Evolutionary conservation across 2,113 vertebrate species (phyloP).

Genomic region (Tricholaema leucomelas): DNA sequence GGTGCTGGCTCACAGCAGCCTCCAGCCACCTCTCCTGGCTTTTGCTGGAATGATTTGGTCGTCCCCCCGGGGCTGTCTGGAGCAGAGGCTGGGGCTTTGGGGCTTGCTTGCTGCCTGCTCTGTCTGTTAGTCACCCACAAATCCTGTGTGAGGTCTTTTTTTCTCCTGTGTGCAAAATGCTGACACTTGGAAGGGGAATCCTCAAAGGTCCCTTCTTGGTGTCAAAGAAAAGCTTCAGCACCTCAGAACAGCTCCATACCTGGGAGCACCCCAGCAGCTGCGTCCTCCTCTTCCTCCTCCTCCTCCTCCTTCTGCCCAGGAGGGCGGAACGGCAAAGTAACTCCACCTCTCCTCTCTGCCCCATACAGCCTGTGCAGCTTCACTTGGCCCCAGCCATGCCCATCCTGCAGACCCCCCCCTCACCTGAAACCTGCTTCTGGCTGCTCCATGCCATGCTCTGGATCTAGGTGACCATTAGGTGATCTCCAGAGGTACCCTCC

Average conservation of each 20-base stretch:
- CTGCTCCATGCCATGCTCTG: background rate
- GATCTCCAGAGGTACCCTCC: too few species aligned
- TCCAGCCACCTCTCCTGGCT: background rate
- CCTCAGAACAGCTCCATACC: background rate
- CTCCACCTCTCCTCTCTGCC: background rate
- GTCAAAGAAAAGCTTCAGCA: background rate
- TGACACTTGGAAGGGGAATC: background rate
- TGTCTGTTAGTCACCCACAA: background rate
- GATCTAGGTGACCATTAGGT: too few species aligned
- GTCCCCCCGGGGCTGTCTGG: background rate
- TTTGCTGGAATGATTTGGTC: background rate
- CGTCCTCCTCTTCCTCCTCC: background rate
- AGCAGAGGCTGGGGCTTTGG: background rate
- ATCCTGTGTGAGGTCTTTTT: background rate
- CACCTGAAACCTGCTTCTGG: background rate
- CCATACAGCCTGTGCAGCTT: background rate
- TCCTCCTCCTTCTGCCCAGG: background rate
- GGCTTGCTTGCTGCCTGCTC: background rate
- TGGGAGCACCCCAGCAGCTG: background rate
- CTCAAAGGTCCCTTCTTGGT: background rate
- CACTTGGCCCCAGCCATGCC: background rate
- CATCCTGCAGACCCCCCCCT: background rate
- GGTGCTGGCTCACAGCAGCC: rapidly evolving
- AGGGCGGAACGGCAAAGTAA: background rate
- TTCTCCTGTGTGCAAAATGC: background rate